These are phyloP conservation scores for Glandiceps talaboti DNA, from an alignment of 53 echinoderm and acorn worm genomes.

Conservation along the genomic window DNA sequence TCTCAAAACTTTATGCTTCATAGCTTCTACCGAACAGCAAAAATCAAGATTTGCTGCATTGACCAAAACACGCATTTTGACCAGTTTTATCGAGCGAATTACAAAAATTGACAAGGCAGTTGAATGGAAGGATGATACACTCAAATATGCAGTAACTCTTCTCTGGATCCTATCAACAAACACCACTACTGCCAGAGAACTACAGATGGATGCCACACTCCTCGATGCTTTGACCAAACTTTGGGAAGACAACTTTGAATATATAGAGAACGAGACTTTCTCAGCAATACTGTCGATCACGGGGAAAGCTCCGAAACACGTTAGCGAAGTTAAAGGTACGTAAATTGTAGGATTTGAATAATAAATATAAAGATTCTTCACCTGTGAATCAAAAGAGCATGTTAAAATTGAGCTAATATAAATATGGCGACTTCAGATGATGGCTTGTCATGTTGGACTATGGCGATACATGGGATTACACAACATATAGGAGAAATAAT, in stretches of 20 bases:
- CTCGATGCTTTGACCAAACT: background rate
- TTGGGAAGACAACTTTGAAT: background rate
- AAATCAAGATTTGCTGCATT: no score
- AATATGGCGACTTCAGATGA: no score
- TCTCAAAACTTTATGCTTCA: no score
- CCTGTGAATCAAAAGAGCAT: no score
- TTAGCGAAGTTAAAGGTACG: background rate
- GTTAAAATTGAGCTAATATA: no score
- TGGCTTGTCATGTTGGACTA: no score
- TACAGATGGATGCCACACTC: background rate
- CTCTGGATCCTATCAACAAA: background rate
- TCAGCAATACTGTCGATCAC: background rate
- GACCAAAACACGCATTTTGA: no score
- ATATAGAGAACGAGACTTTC: background rate
- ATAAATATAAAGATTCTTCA: no score
- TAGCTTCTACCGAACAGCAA: no score
- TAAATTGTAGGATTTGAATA: no score
- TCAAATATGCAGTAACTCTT: background rate
- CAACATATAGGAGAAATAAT: no score
- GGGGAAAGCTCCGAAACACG: background rate
- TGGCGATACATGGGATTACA: no score
- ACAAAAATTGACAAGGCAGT: background rate
- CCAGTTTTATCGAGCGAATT: background rate
- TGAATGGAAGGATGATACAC: background rate
- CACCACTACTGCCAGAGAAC: background rate